A percentile compares a stretch with the other conserved stretches of the same genome.
Evolutionary conservation across 2,888 invertebrate genomes (phyloP).

Genomic region (Aricia artaxerxes): DNA sequence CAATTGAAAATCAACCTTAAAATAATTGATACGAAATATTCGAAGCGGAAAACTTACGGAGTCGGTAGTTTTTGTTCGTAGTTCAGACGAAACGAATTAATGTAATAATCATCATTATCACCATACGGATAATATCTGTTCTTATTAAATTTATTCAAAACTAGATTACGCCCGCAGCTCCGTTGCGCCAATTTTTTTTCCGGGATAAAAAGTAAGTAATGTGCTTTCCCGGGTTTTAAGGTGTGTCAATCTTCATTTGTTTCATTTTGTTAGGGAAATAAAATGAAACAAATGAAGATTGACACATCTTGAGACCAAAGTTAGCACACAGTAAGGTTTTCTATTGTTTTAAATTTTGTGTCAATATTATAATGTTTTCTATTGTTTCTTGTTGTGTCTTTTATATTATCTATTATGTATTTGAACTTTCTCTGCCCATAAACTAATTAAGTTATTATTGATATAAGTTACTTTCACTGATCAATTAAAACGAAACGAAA

Average conservation of each 20-base stretch:
- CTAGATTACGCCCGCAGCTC: too few relatives aligned
- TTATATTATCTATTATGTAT: not conserved
- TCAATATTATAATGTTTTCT: too few relatives aligned
- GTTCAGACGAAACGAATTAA: conserved; percentile 18
- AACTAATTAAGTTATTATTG: conserved; percentile 1
- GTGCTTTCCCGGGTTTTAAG: too few relatives aligned
- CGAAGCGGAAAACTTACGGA: conserved; percentile 15
- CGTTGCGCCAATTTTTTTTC: too few relatives aligned
- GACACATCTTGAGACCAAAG: too few relatives aligned
- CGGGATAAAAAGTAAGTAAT: too few relatives aligned
- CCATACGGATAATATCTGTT: not conserved
- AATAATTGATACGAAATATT: conserved; percentile 18
- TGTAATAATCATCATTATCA: not conserved
- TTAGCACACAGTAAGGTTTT: too few relatives aligned
- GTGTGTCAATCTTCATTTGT: too few relatives aligned
- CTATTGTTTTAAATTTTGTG: too few relatives aligned
- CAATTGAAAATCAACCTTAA: conserved; percentile 11
- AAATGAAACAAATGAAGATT: too few relatives aligned
- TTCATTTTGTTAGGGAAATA: too few relatives aligned
- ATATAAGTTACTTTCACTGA: conserved; percentile 19
- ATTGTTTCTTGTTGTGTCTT: too few relatives aligned
- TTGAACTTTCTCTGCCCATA: not conserved
- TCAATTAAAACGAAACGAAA: conserved; percentile 19
- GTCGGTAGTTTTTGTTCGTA: conserved; percentile 2
- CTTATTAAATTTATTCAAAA: not conserved